Conservation (phyloP, 1,140 invertebrate genomes). For the Eciton burchellii region DNA sequence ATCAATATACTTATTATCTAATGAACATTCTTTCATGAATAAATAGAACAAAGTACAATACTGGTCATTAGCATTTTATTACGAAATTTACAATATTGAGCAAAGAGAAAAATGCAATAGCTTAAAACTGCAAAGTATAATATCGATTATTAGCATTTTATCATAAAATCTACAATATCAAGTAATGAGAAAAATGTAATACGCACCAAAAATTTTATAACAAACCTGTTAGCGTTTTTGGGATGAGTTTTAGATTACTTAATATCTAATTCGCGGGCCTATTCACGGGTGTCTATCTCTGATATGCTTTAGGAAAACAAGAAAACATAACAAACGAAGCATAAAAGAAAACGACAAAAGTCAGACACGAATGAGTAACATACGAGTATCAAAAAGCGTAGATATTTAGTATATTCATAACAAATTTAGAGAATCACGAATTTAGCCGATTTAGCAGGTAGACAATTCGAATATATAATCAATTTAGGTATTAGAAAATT, state of each 20-base stretch:
- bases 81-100: conserved; percentile 38
- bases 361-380: conserved; percentile 39
- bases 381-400: conserved; percentile 50
- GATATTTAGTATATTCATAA: conserved; percentile 47
- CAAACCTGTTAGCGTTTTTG: conserved; percentile 42
- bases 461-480: conserved; percentile 67
- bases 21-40: conserved; percentile 33
- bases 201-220: neutral
- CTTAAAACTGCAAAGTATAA: conserved; percentile 16
- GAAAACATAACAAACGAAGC: conserved; percentile 30
- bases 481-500: conserved; percentile 60
- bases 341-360: conserved; percentile 18
- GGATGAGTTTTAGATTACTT: conserved; percentile 16
- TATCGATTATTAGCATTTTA: conserved; percentile 31
- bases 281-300: conserved; percentile 57
- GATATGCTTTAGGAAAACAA: conserved; percentile 46
- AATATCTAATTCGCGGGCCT: conserved; percentile 62
- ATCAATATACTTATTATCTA: conserved; percentile 8
- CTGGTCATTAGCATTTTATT: conserved; percentile 21
- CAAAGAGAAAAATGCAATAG: neutral
- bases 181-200: neutral
- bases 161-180: conserved; percentile 38
- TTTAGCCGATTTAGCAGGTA: conserved; percentile 58
- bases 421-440: conserved; percentile 48
- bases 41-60: conserved; percentile 23